Percentiles rank a stretch among this genome's conserved stretches.
These are phyloP conservation scores for Leucosticte australis DNA, from an alignment of 2,113 vertebrate genomes.

Conservation along the genomic window DNA sequence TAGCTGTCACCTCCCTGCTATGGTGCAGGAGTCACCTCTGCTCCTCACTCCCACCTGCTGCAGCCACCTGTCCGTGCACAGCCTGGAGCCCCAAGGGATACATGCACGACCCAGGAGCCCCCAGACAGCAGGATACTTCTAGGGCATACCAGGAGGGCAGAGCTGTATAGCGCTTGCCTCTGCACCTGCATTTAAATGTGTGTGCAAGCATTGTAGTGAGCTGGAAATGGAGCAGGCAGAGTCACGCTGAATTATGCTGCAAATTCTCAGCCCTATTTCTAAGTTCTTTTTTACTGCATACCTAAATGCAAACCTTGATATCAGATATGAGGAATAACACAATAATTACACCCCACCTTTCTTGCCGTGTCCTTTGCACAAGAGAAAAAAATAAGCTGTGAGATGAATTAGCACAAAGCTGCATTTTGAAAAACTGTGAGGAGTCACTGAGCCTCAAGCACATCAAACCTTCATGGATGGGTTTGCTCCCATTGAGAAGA, in stretches of 20 bases:
- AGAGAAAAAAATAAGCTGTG: background rate
- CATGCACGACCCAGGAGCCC: accelerated
- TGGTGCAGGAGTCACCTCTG: background rate
- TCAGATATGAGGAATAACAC: background rate
- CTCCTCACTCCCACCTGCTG: background rate
- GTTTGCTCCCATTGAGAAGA: background rate
- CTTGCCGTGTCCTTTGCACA: background rate
- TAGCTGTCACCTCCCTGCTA: background rate
- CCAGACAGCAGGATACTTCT: background rate
- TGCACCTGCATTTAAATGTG: background rate
- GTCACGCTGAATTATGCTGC: background rate
- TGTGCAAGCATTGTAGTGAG: background rate
- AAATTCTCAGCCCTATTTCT: background rate
- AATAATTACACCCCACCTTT: background rate
- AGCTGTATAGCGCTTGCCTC: accelerated
- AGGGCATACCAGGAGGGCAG: background rate
- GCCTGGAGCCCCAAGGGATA: background rate
- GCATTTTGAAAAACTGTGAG: background rate
- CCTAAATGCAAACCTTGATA: background rate
- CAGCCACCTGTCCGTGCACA: accelerated
- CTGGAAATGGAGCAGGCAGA: background rate
- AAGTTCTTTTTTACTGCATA: background rate
- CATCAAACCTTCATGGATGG: background rate
- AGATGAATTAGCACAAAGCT: background rate
- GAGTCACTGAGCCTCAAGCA: background rate